Base-by-base conservation (phyloP, 2,888 invertebrate genomes). In the Mystacides longicornis region DNA sequence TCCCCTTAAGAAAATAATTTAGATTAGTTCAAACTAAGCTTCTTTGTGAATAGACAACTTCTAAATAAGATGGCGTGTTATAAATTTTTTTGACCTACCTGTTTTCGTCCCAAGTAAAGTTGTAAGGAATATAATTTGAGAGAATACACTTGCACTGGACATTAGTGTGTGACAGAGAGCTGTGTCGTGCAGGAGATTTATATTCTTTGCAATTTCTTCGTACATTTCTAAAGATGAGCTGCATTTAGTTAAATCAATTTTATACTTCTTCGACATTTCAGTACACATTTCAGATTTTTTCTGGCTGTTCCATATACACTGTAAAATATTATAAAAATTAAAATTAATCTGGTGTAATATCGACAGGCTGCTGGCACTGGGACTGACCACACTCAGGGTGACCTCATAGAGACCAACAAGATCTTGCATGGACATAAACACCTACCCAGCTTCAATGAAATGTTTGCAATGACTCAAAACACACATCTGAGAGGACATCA, bases 71-170 rank as follows among this genome's bases (percentile, higher is more conserved):
- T n/a, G n/a, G n/a, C n/a, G n/a, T n/a, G n/a, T n/a, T n/a, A n/a
- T n/a, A n/a, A n/a, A n/a, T n/a, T n/a, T n/a, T n/a, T n/a, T n/a
- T n/a, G n/a, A n/a, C n/a, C 62, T 64, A 79, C 80, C 78, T 60
- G 72, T 62, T 46, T 68, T 68, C 23, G 77, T 76, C 63, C 79
- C 80, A 21, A 79, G 63, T 23, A 84, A 65, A 7, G 81, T 66
- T 20, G 67, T 68, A 76, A 83, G 78, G 1, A 77, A 73, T 1
- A 83, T 64, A 3, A 80, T 68, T 65, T 85, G 82, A 51, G 75
- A 79, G 54, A 72, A 69, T 1, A 79, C 69, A 56, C 80, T 80
- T 1, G 75, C 75, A 1, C 67, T 64, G 3, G 76, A 78, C 0
- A 78, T 74, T 4, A 63, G 49, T 9, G 69, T 64, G 64, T 86